phyloP scores from a whole-genome alignment of 2,113 vertebrate genomes.

The Mus spicilegus region DNA sequence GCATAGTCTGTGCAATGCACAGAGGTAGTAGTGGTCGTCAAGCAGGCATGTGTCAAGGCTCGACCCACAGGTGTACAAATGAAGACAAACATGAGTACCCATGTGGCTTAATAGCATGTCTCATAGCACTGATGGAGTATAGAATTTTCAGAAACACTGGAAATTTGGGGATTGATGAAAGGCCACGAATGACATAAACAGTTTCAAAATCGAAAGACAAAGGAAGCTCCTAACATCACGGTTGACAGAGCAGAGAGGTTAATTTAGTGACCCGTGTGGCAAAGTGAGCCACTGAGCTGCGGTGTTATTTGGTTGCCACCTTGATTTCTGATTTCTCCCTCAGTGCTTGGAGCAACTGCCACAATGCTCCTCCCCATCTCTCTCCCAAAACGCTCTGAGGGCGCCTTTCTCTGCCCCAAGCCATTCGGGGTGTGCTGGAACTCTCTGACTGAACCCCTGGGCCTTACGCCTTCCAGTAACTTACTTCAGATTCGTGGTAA shows the following conservation, averaged over 20 bases:
- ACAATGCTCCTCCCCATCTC: neutral
- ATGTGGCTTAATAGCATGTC: conserved; percentile 69
- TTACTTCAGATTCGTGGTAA: neutral
- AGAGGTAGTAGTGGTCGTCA: conserved; percentile 38
- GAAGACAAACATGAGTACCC: conserved; percentile 76
- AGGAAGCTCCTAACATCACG: conserved; percentile 62
- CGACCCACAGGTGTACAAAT: conserved; percentile 75
- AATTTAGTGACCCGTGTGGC: conserved; percentile 49
- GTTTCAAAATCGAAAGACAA: conserved; percentile 78
- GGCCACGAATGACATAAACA: conserved; percentile 24
- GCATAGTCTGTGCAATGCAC: neutral
- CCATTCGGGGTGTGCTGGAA: neutral
- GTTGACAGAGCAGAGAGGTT: conserved; percentile 63
- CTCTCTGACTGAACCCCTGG: neutral
- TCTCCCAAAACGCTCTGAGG: neutral
- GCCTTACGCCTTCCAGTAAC: neutral
- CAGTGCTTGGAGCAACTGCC: neutral
- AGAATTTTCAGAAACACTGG: conserved; percentile 75
- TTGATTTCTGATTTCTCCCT: conserved; percentile 36
- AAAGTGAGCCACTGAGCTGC: conserved; percentile 30
- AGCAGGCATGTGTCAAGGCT: conserved; percentile 69
- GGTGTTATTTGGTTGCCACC: neutral
- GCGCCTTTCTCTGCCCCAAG: neutral
- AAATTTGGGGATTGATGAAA: conserved; percentile 77
- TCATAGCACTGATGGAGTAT: conserved; percentile 69